Base-by-base conservation (phyloP, 1,140 invertebrate genomes). In the Pseudobourletiella spinata region DNA sequence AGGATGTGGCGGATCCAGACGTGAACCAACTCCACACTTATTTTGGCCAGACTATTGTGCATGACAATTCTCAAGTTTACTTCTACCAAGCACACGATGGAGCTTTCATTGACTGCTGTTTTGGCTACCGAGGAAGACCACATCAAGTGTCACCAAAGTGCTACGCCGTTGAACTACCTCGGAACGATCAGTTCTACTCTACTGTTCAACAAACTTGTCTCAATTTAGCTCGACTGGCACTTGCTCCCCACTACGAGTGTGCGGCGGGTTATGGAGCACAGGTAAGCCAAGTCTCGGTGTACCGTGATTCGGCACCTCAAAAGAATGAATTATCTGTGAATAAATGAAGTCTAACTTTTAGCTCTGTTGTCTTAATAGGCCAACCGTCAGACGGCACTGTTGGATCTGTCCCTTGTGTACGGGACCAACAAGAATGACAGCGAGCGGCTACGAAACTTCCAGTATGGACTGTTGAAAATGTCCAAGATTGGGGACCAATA, bases 151-250 rank as follows among this genome's bases (percentile, higher is more conserved):
- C 78, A 59, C 76, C 76, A 24, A 79, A 80, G 18, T 82, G 81
- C 71, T 80, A 77, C 63, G 80, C 81, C 0, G 79, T 82, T 50
- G 67, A 72, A 2, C 71, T 79, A 0, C 73, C 77, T 1, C 26
- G 70, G 18, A 76, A 77, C 63, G 81, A 83, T 69, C 72, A 70
- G 0, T 71, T 80, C 26, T 77, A 77, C 50, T 43, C 57, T 0
- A 69, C 66, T 25, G 52, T 72, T 66, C 54, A 69, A 61, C 29
- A 73, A 72, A 59, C 70, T 22, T 76, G 75, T 59, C 64, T 76
- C 20, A 76, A 76, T 55, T 74, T 77, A 52, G 74, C 76, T 15
- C 61, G 76, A 42, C 71, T 70, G 1, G 71, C 74, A 25, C 24
- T 75, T 3, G 70, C 72, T 20, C 71, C 73, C 0, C 72, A 73